Base-by-base conservation (phyloP, 2,113 vertebrate genomes). In the Galeopterus variegatus region DNA sequence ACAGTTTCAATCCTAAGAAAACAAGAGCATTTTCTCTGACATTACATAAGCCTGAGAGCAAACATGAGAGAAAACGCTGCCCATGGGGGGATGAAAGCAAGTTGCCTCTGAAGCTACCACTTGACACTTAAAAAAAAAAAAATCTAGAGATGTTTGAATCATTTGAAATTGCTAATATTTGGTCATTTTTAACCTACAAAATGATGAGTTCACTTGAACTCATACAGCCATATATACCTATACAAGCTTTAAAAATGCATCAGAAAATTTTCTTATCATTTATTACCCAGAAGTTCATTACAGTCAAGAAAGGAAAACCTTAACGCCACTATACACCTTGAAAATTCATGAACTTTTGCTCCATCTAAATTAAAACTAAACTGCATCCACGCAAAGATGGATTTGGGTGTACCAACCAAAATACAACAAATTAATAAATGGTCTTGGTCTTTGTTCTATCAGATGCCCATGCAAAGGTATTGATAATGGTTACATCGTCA, bases 371-470 rank as follows among this genome's bases (percentile, higher is more conserved):
- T 36, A 87, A 4, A 96, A 91, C 41, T 73, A 88, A 14, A 69
- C 15, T 96, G 50, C 77, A 96, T 75, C 62, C 81, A 50, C 9
- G 13, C 19, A 58, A n/a, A 31, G 0, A 41, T 41, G 41, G 41
- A 41, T 41, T 41, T 41, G 65, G 52, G 14, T 23, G 48, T 50
- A 56, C 54, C 65, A 80, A 76, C 50, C 48, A 95, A 97, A 94
- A 95, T 17, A 93, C 52, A 94, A 41, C 95, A 97, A 96, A 97
- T 9, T 56, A 94, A 41, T 95, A 97, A 96, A 97, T 9, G 85
- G 11, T 73, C 86, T 33, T 11, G 52, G 92, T 96, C 98, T 99
- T 98, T 99, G 98, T 99, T 98, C 97, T 94, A 85, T 2, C 73
- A 69, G 79, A 94, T 96, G 72, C 65, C 60, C 88, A 58, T 97